These are phyloP conservation scores for Phaetusa simplex DNA, from an alignment of 2,113 vertebrate species.

Conservation along the genomic window DNA sequence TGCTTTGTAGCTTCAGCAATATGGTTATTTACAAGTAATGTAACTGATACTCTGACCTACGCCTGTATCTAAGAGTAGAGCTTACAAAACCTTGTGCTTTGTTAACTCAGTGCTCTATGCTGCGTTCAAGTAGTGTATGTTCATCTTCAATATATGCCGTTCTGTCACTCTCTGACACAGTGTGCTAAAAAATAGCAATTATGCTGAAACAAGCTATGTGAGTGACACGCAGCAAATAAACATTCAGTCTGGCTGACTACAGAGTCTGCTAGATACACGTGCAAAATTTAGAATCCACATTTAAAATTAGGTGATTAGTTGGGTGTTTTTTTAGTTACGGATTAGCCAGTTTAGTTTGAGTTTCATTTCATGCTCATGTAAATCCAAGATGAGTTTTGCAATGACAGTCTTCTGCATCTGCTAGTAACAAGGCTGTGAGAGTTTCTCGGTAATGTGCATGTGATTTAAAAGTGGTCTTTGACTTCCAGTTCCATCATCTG, in stretches of 20 bases:
- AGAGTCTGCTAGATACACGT: fast-evolving
- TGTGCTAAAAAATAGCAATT: not conserved
- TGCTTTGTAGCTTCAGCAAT: not conserved
- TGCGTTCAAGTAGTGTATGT: fast-evolving
- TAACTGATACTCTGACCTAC: not conserved
- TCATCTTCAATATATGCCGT: not conserved
- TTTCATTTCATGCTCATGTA: not conserved
- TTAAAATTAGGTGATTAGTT: not conserved
- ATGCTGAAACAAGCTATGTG: not conserved
- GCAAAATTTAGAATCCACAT: not conserved
- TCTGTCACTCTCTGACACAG: not conserved
- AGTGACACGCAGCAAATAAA: not conserved
- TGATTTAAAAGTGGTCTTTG: not conserved
- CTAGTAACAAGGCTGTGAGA: not conserved
- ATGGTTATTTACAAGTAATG: not conserved
- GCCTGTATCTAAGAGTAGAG: not conserved
- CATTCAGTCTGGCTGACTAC: not conserved
- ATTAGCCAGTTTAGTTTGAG: not conserved
- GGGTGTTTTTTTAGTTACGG: not conserved
- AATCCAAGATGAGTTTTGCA: not conserved
- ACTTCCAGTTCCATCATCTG: not conserved
- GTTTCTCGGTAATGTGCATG: not conserved
- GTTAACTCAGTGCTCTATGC: not conserved
- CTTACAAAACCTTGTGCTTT: not conserved
- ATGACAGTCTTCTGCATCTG: not conserved